Conservation (phyloP, 2,797 vertebrate species). For the Danio jaintianensis region DNA sequence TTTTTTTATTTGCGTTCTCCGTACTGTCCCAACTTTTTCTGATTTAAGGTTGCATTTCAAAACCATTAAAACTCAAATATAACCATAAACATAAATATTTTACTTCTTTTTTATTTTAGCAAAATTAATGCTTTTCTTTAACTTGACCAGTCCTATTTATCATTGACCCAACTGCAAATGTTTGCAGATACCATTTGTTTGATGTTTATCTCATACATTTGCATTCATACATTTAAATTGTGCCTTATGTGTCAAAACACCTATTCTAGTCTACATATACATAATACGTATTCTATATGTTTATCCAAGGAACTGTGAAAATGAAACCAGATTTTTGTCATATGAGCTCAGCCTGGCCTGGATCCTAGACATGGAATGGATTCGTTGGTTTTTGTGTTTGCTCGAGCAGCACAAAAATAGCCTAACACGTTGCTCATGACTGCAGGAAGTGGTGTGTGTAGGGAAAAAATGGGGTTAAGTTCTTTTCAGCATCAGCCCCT, state of each 20-base stretch:
- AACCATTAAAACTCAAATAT: background rate
- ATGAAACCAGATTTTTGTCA: constrained; percentile 71
- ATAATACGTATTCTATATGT: too few relatives aligned
- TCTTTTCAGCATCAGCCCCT: background rate
- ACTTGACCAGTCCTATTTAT: background rate
- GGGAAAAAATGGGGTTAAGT: background rate
- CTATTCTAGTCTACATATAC: too few relatives aligned
- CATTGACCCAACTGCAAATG: background rate
- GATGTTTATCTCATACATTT: background rate
- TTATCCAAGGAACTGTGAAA: constrained; percentile 70
- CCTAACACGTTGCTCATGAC: constrained; percentile 27
- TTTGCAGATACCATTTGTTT: background rate
- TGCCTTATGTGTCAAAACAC: too few relatives aligned
- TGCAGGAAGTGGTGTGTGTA: constrained; percentile 46
- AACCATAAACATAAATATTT: background rate
- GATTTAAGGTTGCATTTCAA: too few relatives aligned
- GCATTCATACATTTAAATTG: background rate
- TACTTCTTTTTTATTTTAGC: background rate
- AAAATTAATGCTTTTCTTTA: background rate
- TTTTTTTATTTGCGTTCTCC: too few relatives aligned
- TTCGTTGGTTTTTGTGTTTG: constrained; percentile 69
- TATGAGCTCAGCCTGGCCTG: constrained; percentile 72
- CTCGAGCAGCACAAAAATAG: constrained; percentile 58
- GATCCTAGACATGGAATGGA: constrained; percentile 77
- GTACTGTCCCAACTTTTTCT: too few relatives aligned